Evolutionary conservation across 2,113 vertebrate species (phyloP), one percentile per base, ranked within the genome.

Genomic region (Cryptotis parvus): DNA sequence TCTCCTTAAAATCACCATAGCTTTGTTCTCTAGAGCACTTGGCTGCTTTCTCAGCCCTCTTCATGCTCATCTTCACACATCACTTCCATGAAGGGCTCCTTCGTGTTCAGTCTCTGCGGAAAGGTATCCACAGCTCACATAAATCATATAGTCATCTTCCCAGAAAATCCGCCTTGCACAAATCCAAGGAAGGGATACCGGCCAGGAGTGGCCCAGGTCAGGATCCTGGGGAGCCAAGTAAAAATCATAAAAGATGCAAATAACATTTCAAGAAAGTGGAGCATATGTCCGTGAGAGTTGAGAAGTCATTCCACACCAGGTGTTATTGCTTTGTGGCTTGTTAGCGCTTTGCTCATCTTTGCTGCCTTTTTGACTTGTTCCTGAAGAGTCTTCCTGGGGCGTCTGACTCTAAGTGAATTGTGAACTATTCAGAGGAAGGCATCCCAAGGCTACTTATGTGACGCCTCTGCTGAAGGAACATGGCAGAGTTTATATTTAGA

Each of bases 101-200:
- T 73, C 26, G 0, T n/a, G 79, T 91, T 88, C 61, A 18, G 35
- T 24, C 61, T 29, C 63, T 4, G 4, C 6, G 35, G 61, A 52
- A 41, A 61, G 33, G 55, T 1, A 0, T 11, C 72, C 24, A 1
- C 2, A 9, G 35, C 22, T 9, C 55, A 15, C 3, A 0, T 10
- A 37, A n/a, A 37, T 85, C 68, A 41, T 4, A 2, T n/a, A 12
- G 1, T 14, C 31, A 24, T 31, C 16, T 76, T 70, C 39, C 0
- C 2, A 63, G 37, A 61, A 49, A 70, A 14, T 24, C 52, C 49
- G 0, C 16, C 74, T 86, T 4, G 9, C 52, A 27, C 39, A 78
- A 63, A 76, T 55, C 41, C 49, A 0, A 8, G 15, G 55, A 7
- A 1, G 39, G 24, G 0, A 41, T 16, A 18, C 31, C 24, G 69